Conservation (phyloP, 1,140 invertebrate species). For the Drosophila biarmipes region DNA sequence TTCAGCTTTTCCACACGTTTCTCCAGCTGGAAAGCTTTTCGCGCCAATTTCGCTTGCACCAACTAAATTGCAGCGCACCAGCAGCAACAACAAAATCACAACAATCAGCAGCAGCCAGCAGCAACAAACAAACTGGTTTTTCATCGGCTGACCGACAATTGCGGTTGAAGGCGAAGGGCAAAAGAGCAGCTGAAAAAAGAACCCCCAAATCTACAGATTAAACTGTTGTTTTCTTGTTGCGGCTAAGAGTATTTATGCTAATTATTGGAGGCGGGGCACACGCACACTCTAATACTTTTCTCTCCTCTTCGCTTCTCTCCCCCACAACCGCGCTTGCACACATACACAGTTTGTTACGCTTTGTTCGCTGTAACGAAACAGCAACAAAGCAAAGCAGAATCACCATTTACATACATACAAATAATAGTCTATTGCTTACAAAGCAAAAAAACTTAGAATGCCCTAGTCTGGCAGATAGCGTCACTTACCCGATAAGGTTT, state of each 20-base stretch:
- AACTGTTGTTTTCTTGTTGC: constrained; percentile 36
- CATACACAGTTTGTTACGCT: constrained; percentile 55
- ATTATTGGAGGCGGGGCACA: constrained; percentile 55
- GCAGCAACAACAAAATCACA: constrained; percentile 63
- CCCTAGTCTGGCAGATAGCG: constrained; percentile 2
- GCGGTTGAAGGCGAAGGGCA: constrained; percentile 73
- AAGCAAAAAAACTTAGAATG: constrained; percentile 18
- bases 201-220: constrained; percentile 38
- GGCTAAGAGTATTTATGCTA: constrained; percentile 57
- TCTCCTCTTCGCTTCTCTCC: not conserved
- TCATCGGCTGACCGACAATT: constrained; percentile 71
- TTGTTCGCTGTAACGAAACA: constrained; percentile 54
- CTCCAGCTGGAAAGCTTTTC: constrained; percentile 73
- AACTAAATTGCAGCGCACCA: constrained; percentile 55
- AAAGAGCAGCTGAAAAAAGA: constrained; percentile 33
- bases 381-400: constrained; percentile 52
- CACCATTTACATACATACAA: constrained; percentile 33
- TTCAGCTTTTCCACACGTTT: constrained; percentile 65
- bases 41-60: constrained; percentile 67
- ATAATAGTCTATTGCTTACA: constrained; percentile 15
- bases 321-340: constrained; percentile 11
- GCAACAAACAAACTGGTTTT: constrained; percentile 64
- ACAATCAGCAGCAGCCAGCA: constrained; percentile 43
- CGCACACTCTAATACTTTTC: constrained; percentile 18
- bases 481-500: constrained; percentile 40